Evolutionary conservation across 1,140 invertebrate species (phyloP).

Genomic region (Ceratoteleas bidentatus): DNA sequence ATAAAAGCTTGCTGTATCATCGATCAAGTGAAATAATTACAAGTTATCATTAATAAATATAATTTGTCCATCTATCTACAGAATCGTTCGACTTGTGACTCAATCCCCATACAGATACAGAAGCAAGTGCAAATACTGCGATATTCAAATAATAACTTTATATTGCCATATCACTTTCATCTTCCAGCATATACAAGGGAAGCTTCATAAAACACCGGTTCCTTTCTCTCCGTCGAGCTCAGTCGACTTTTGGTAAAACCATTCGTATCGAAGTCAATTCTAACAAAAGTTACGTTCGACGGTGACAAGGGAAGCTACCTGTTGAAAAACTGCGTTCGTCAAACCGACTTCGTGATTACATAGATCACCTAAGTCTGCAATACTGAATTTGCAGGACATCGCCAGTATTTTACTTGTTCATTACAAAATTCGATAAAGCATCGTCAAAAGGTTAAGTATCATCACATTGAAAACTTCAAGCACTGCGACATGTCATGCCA

Average conservation of each 20-base stretch:
- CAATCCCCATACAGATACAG: conserved; percentile 28
- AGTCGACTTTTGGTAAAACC: conserved; percentile 38
- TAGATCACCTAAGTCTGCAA: conserved; percentile 40
- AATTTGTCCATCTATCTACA: conserved; percentile 61
- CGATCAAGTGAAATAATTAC: conserved; percentile 58
- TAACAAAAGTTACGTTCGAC: conserved; percentile 41
- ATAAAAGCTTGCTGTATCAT: conserved; percentile 54
- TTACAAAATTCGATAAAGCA: conserved; percentile 45
- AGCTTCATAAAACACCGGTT: conserved; percentile 11
- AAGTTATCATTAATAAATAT: conserved; percentile 56
- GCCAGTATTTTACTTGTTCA: conserved; percentile 40
- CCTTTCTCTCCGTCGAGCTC: conserved; percentile 30
- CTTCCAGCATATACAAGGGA: conserved; percentile 45
- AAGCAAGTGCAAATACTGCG: conserved; percentile 61
- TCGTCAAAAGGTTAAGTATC: conserved; percentile 66
- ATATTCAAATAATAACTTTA: conserved; percentile 46
- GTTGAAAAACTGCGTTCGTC: conserved; percentile 6
- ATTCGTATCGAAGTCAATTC: conserved; percentile 18
- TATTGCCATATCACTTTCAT: conserved; percentile 61
- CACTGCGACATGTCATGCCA: conserved; percentile 53
- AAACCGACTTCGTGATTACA: conserved; percentile 42
- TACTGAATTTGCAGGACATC: conserved; percentile 44
- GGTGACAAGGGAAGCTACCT: conserved; percentile 33
- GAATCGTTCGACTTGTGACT: conserved; percentile 24
- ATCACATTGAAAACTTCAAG: conserved; percentile 57